These are phyloP conservation scores for Druceiella hillmani DNA, from an alignment of 2,888 invertebrate species.

Conservation along the genomic window DNA sequence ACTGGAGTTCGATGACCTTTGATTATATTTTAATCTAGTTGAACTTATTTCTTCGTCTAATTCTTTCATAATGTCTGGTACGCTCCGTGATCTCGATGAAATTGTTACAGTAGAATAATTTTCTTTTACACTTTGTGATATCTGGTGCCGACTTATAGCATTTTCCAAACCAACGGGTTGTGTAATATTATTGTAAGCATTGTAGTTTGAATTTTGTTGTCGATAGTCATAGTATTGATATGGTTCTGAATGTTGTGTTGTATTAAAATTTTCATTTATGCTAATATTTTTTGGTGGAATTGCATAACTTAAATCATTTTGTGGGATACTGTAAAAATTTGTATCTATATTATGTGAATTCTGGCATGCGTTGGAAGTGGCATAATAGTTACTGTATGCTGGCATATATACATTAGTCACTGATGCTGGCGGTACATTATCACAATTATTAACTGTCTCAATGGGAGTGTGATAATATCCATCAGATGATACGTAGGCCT, in stretches of 20 bases:
- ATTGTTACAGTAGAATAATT: slow-evolving; percentile 25
- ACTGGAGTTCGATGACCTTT: slow-evolving; percentile 49
- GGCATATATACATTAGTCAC: slow-evolving; percentile 37
- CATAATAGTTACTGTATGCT: slow-evolving; percentile 42
- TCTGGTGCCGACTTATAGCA: too few species aligned
- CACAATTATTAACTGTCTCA: slow-evolving; percentile 31
- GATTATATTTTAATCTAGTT: slow-evolving; percentile 44
- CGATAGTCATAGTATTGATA: too few species aligned
- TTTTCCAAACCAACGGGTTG: too few species aligned
- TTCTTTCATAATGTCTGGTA: slow-evolving; percentile 71
- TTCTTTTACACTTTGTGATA: too few species aligned
- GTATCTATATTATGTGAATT: too few species aligned
- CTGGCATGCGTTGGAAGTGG: slow-evolving; percentile 33
- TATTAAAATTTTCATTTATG: too few species aligned
- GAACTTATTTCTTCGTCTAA: slow-evolving; percentile 60
- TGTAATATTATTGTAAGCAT: neutral
- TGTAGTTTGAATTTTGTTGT: too few species aligned
- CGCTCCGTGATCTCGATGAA: slow-evolving; percentile 55
- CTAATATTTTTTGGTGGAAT: too few species aligned
- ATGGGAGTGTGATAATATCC: slow-evolving; percentile 41
- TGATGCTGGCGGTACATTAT: slow-evolving; percentile 30
- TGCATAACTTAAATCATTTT: too few species aligned
- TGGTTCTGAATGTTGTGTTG: too few species aligned
- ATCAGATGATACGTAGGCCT: slow-evolving; percentile 35
- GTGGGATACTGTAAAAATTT: too few species aligned